Evolutionary conservation across 2,113 vertebrate species (phyloP).

Genomic region (Microtus oregoni): DNA sequence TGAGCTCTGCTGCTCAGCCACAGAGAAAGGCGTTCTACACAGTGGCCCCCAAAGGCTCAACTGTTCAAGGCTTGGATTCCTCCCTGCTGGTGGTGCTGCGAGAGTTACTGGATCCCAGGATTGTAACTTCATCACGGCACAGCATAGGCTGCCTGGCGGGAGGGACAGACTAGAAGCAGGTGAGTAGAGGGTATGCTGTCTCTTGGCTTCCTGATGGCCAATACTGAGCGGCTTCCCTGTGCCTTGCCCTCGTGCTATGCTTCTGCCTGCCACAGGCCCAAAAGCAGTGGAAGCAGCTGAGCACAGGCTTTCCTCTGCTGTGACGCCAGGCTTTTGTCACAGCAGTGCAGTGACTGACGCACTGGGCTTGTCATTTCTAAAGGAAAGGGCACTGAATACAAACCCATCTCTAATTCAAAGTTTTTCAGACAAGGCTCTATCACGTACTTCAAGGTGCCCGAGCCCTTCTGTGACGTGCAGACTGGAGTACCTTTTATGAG

Average conservation of each 20-base stretch:
- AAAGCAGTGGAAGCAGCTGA: neutral
- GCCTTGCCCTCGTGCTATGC: neutral
- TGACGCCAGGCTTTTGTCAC: neutral
- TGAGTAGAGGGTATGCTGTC: neutral
- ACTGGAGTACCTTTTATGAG: neutral
- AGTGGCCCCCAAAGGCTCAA: too few species aligned
- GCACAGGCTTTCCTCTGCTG: neutral
- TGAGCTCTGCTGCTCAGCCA: neutral
- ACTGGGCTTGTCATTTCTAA: neutral
- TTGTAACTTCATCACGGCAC: neutral
- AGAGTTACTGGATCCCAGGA: too few species aligned
- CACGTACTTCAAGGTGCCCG: neutral
- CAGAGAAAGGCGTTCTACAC: conserved; percentile 21
- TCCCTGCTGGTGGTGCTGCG: neutral
- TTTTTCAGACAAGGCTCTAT: neutral
- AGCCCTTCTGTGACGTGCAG: neutral
- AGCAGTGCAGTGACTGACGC: neutral
- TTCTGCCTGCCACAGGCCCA: neutral
- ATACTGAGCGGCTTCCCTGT: neutral
- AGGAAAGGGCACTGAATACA: neutral
- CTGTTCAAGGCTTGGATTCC: neutral
- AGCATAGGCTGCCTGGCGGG: neutral
- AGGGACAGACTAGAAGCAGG: neutral
- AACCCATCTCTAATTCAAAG: neutral
- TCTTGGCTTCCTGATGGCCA: neutral